Conservation (phyloP, 2,797 vertebrate species). For the Poecilia wingei region DNA sequence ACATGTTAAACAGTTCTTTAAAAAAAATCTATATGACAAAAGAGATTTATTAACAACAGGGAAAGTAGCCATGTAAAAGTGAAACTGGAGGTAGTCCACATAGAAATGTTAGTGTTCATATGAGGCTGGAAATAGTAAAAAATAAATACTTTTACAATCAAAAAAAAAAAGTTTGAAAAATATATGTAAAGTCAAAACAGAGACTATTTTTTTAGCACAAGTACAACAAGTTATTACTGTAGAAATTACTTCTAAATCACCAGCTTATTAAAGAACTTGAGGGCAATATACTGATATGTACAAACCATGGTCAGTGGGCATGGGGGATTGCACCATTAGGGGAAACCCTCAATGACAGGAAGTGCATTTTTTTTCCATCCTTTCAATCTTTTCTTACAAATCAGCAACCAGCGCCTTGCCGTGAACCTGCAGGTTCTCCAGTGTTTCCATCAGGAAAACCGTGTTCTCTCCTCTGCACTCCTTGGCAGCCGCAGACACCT, state of each 20-base stretch:
- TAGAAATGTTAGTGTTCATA: constrained; percentile 13
- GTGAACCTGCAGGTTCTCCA: constrained; percentile 76
- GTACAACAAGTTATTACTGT: neutral
- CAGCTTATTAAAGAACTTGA: neutral
- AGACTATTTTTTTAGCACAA: too few relatives aligned
- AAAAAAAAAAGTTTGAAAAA: neutral
- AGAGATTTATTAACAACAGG: neutral
- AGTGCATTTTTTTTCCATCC: constrained; percentile 2
- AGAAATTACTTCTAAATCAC: constrained; percentile 1
- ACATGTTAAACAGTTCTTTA: neutral
- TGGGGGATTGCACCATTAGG: neutral
- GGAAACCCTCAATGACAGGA: constrained; percentile 3
- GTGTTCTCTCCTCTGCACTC: constrained; percentile 80
- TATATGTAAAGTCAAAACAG: neutral
- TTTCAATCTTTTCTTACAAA: constrained; percentile 17
- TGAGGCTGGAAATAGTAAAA: constrained; percentile 12
- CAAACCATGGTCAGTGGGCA: neutral
- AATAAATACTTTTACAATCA: constrained; percentile 17
- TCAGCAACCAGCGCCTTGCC: constrained; percentile 40
- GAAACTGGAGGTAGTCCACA: constrained; percentile 29
- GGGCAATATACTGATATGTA: neutral
- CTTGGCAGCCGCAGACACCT: constrained; percentile 74
- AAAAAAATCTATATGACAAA: neutral
- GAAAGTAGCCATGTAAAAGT: constrained; percentile 1
- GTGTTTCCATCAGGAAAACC: constrained; percentile 79